Evolutionary conservation across 2,888 invertebrate species (phyloP).

Genomic region (Drosophila sordidula): DNA sequence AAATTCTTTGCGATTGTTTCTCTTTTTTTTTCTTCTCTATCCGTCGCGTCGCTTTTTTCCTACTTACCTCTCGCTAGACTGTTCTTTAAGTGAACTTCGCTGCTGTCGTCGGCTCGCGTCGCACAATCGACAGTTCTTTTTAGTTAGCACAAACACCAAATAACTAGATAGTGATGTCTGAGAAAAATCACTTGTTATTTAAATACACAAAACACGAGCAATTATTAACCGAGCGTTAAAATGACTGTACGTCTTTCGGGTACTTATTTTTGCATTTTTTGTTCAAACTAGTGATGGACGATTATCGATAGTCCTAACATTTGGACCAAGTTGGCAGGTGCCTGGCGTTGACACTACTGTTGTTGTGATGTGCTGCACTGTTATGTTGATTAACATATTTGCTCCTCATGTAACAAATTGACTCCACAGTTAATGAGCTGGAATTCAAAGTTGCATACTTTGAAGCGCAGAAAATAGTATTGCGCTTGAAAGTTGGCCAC

Average conservation of each 20-base stretch:
- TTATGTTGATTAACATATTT: background rate
- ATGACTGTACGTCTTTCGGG: slow-evolving; percentile 56
- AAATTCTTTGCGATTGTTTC: slow-evolving; percentile 38
- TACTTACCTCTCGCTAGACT: slow-evolving; percentile 45
- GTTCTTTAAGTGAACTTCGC: slow-evolving; percentile 3
- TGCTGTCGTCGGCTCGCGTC: slow-evolving; percentile 4
- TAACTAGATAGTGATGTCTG: slow-evolving; percentile 3
- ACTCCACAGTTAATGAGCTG: slow-evolving; percentile 20
- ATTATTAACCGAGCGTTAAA: slow-evolving; percentile 47
- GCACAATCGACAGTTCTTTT: slow-evolving; percentile 25
- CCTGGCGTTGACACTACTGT: background rate
- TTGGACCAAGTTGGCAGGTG: slow-evolving; percentile 4
- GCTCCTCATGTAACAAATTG: slow-evolving; percentile 13
- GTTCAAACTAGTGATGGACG: slow-evolving; percentile 40
- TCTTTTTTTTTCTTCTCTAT: slow-evolving; percentile 38
- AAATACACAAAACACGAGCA: slow-evolving; percentile 54
- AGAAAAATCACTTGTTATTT: slow-evolving; percentile 17
- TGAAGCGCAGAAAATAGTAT: background rate
- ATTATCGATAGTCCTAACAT: slow-evolving; percentile 2
- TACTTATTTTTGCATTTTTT: slow-evolving; percentile 55
- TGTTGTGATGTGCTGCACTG: background rate
- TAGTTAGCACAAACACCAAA: slow-evolving; percentile 31
- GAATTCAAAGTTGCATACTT: slow-evolving; percentile 5
- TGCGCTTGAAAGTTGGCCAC: slow-evolving; percentile 20
- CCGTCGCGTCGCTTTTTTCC: slow-evolving; percentile 50